Conservation (phyloP, 2,113 vertebrate genomes). For the Pantherophis guttatus region DNA sequence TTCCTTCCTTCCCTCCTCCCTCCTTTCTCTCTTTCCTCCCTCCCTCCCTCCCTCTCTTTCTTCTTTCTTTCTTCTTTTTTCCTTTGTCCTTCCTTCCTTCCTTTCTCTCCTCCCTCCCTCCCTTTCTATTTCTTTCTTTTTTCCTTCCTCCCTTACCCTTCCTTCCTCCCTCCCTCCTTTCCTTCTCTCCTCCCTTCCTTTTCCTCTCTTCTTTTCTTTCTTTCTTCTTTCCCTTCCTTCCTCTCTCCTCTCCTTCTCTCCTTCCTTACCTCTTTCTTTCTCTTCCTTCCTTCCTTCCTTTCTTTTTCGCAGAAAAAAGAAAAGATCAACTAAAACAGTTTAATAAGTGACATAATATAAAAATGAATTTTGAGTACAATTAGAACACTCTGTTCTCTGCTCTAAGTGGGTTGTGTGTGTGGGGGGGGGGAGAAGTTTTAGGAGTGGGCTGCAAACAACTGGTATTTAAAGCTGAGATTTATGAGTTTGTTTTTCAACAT, state of each 20-base stretch:
- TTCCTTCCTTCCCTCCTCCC: too few relatives aligned
- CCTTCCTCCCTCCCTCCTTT: not conserved
- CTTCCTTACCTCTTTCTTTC: too few relatives aligned
- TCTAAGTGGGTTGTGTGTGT: not conserved
- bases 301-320: not conserved
- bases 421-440: constrained; percentile 47
- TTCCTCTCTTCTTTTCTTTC: not conserved
- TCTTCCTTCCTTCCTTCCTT: not conserved
- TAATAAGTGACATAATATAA: not conserved
- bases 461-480: constrained; percentile 68
- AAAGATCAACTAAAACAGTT: not conserved
- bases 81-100: too few relatives aligned
- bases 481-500: constrained; percentile 70
- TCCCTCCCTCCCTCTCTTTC: too few relatives aligned
- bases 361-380: not conserved
- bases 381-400: not conserved
- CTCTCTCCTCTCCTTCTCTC: too few relatives aligned
- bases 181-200: too few relatives aligned
- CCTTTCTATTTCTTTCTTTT: too few relatives aligned
- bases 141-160: fast-evolving
- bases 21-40: too few relatives aligned
- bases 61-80: too few relatives aligned
- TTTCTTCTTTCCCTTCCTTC: too few relatives aligned
- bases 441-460: constrained; percentile 57
- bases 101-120: too few relatives aligned